Percentiles rank a stretch among this genome's conserved stretches.
Evolutionary conservation across 2,888 invertebrate species (phyloP).

Genomic region (Oxystoma pomonae): DNA sequence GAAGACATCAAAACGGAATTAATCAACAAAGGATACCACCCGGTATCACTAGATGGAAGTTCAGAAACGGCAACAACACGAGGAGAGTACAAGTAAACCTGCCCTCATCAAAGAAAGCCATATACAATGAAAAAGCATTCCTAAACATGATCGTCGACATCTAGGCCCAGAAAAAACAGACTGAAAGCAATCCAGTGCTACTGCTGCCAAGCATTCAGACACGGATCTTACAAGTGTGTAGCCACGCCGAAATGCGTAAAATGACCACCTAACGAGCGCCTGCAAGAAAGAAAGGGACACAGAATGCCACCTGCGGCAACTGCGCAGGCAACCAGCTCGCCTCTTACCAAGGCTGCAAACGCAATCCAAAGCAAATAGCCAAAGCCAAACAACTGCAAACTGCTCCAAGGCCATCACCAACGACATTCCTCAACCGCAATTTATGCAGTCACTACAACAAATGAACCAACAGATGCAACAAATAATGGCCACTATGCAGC

Average conservation of each 20-base stretch:
- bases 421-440: background rate
- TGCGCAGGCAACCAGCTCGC: conserved; percentile 10
- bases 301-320: conserved; percentile 7
- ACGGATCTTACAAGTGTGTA: conserved; percentile 4
- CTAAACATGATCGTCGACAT: background rate
- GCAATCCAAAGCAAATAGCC: background rate
- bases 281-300: too few species aligned
- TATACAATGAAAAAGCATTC: background rate
- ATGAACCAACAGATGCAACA: background rate
- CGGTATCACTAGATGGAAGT: conserved; percentile 1
- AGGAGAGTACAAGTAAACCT: background rate
- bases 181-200: conserved; percentile 6
- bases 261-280: too few species aligned
- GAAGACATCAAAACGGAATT: conserved; percentile 6
- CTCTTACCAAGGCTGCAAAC: conserved; percentile 10
- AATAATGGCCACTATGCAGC: background rate
- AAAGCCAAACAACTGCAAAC: background rate
- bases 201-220: conserved; percentile 15
- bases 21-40: background rate
- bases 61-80: background rate
- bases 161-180: conserved; percentile 1
- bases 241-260: background rate
- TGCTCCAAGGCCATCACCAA: background rate
- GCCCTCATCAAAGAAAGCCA: conserved; percentile 1
- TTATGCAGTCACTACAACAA: background rate